Base-by-base conservation (phyloP, 2,888 invertebrate genomes). In the Nematopogon swammerdamellus region DNA sequence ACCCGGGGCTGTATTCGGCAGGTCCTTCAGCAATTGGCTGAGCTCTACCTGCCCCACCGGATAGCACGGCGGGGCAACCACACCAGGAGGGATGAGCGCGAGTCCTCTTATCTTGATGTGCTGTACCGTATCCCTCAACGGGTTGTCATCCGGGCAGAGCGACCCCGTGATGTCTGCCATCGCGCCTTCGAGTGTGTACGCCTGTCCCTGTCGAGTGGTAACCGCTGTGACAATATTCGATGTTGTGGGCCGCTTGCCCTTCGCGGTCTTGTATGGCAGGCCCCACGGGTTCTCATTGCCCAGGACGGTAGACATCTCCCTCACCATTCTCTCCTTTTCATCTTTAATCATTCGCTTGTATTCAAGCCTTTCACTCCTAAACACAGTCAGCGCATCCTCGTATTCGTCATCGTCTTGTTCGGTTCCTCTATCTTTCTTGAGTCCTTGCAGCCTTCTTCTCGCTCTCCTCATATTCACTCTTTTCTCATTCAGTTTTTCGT, bases 101-200 rank as follows among this genome's bases (percentile, higher is more conserved):
- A 51, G 0, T 60, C 61, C 16, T 44, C 29, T 45, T 6, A 19
- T 44, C 44, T 1, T 46, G 1, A 45, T 63, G 46, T 63, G 63
- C 17, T 59, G 57, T 0, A 3, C 17, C 0, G 58, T 20, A 49
- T 63, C 61, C 1, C 0, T 1, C 0, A 36, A 2, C 1, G 6
- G n/a, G 2, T 55, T 50, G n/a, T 62, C 62, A 19, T 62, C 63
- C 1, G 60, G 63, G 30, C 59, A 64, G 1, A 63, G 49, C 3
- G 36, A 36, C 11, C 36, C 8, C 8, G 11, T 8, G 8, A 36
- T 14, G n/a, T 14, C 3, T 3, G 6, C 3, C 36, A 36, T 36
- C 3, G 11, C 36, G 3, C 3, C 8, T 14, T 36, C 36, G 3
- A 14, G 6, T 8, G 8, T 14, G 8, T 8, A 3, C 36, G 36